Evolutionary conservation across 1,140 invertebrate genomes (phyloP), one percentile per base, ranked within the genome.

Genomic region (Drosophila burlai): DNA sequence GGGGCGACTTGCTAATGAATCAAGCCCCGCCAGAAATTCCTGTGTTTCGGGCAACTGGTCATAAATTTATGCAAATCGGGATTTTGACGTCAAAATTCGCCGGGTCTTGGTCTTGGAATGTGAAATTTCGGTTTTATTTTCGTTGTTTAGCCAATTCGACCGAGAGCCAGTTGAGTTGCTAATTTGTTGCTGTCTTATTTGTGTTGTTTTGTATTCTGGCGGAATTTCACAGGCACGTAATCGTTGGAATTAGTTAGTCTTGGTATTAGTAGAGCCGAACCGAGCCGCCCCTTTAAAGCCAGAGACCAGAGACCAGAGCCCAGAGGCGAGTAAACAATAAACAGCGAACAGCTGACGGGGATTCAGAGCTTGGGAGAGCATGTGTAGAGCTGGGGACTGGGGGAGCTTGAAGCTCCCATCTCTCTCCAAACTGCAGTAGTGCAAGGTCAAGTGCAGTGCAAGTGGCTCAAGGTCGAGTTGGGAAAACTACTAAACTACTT

Each of bases 1-100:
- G 38, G 57, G 31, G 38, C 29, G 63, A 63, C 78, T 66, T 67
- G 80, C 80, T 86, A 86, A 86, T 83, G 83, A 86, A 87, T 87
- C 83, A 86, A 83, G 80, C 76, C 54, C 66, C 72, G 66, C 80
- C 80, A 86, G 76, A 86, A 86, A 86, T 86, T 86, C 83, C 83
- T 89, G 84, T 76, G 74, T 55, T 24, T 46, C 69, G 40, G 38
- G 55, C 59, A 79, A 81, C 65, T 84, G 81, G 80, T 68, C 75
- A 68, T 62, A 46, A 81, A 71, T 73, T 55, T 90, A 89, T 89
- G 65, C 85, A 82, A 89, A 89, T 89, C 61, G 45, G 76, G 68
- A 86, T 66, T 87, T 89, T 89, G 85, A 90, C 85, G 85, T 89
- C 85, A 89, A 80, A 85, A 87, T 76, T 74, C 40, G 60, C 36